Evolutionary conservation across 2,888 invertebrate species (phyloP).

Genomic region (Patella pellucida): DNA sequence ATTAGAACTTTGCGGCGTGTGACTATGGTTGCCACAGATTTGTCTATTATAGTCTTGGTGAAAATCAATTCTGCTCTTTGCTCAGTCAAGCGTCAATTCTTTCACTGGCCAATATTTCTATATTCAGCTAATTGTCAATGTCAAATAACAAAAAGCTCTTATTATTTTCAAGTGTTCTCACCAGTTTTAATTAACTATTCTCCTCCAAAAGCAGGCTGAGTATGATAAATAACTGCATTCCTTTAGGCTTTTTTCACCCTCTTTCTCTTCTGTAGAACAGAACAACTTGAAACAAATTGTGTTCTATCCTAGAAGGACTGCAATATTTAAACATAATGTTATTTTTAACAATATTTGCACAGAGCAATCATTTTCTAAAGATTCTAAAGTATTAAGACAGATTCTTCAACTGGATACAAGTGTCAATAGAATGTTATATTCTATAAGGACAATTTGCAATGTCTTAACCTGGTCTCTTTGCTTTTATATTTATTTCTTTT

Average conservation of each 20-base stretch:
- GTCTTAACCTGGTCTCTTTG: too few relatives aligned
- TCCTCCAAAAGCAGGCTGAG: not conserved
- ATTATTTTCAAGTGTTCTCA: slow-evolving; percentile 27
- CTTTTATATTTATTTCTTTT: too few relatives aligned
- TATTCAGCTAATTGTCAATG: slow-evolving; percentile 25
- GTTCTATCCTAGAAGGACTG: not conserved
- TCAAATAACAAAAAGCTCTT: slow-evolving; percentile 28
- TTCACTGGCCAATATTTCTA: slow-evolving; percentile 23
- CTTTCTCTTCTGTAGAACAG: not conserved
- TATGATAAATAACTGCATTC: not conserved
- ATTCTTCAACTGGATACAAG: too few relatives aligned
- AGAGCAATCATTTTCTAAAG: too few relatives aligned
- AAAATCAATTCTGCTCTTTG: slow-evolving; percentile 29
- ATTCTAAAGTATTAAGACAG: too few relatives aligned
- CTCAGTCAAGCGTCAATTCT: slow-evolving; percentile 26
- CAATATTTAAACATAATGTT: too few relatives aligned
- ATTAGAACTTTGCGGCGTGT: slow-evolving; percentile 28
- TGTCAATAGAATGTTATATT: too few relatives aligned
- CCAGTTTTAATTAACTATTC: slow-evolving; percentile 28
- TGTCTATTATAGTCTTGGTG: slow-evolving; percentile 19
- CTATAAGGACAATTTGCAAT: too few relatives aligned
- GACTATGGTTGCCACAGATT: slow-evolving; percentile 16
- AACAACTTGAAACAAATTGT: not conserved
- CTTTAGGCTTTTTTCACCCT: slow-evolving; percentile 3
- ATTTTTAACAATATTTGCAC: too few relatives aligned